Conservation (phyloP, 1,140 invertebrate species). For the Drosophila equinoxialis region DNA sequence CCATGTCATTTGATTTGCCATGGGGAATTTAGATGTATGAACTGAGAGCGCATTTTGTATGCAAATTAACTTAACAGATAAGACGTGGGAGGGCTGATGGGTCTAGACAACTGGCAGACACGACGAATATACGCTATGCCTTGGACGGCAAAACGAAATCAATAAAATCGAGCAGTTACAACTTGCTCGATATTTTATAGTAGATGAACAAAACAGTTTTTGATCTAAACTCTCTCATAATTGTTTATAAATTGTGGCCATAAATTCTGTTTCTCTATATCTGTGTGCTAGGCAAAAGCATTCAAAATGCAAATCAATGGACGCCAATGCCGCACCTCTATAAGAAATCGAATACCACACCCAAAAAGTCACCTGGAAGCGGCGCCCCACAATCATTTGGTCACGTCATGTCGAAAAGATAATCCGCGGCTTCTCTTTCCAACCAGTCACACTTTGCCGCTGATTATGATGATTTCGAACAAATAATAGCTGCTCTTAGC, state of each 20-base stretch:
- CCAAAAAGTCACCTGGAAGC: conserved; percentile 43
- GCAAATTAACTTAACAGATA: conserved; percentile 64
- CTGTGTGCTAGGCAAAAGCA: conserved; percentile 21
- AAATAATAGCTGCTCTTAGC: conserved; percentile 46
- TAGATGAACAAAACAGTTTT: conserved; percentile 15
- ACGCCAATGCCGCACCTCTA: conserved; percentile 43
- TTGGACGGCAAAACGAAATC: conserved; percentile 40
- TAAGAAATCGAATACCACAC: conserved; percentile 36
- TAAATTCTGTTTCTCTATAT: conserved; percentile 41
- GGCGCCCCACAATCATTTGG: conserved; percentile 54
- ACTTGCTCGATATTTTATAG: conserved; percentile 10
- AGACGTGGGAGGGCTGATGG: conserved; percentile 36
- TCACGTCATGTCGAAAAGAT: conserved; percentile 58
- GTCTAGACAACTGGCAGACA: conserved; percentile 71
- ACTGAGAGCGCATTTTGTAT: conserved; percentile 58
- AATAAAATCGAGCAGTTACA: conserved; percentile 48
- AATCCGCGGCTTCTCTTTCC: conserved; percentile 51
- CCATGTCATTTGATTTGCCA: conserved; percentile 74
- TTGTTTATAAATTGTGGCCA: conserved; percentile 73
- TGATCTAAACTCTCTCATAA: conserved; percentile 59
- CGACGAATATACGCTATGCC: conserved; percentile 25
- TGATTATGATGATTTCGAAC: conserved; percentile 62
- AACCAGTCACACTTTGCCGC: conserved; percentile 44
- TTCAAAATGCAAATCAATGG: conserved; percentile 67
- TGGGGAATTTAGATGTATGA: conserved; percentile 59